A percentile compares a stretch with the other conserved stretches of the same genome.
Conservation (phyloP, 2,888 invertebrate species). For the Leptinotarsa rubiginosa region DNA sequence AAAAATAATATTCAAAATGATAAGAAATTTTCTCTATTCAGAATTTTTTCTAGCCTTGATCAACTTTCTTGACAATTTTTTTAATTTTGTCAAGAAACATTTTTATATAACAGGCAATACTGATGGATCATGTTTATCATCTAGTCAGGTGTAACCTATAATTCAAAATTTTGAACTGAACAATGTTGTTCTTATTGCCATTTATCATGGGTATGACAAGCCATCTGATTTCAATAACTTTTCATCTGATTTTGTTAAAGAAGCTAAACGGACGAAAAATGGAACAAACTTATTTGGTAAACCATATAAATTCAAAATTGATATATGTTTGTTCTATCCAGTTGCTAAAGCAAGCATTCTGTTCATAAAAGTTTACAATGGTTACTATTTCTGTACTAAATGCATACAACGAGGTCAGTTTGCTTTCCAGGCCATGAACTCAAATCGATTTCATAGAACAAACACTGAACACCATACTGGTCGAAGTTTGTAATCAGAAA, state of each 20-base stretch:
- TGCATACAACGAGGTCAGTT: background rate
- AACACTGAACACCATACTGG: background rate
- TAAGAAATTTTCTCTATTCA: too few species aligned
- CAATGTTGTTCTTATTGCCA: background rate
- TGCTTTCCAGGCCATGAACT: background rate
- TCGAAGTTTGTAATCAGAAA: background rate
- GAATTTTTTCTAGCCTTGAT: too few species aligned
- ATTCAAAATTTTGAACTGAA: too few species aligned
- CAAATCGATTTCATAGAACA: background rate
- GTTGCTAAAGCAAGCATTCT: constrained; percentile 4
- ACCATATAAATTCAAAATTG: constrained; percentile 4
- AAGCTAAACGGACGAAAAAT: constrained; percentile 1
- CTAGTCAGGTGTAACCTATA: too few species aligned
- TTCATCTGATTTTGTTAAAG: background rate
- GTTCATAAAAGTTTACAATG: background rate
- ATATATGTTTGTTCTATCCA: constrained; percentile 2
- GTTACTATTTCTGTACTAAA: constrained; percentile 7
- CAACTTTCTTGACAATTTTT: too few species aligned
- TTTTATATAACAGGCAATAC: too few species aligned
- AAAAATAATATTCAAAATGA: too few species aligned
- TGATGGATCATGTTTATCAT: too few species aligned
- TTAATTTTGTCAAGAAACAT: too few species aligned
- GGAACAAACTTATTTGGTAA: background rate
- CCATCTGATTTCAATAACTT: constrained; percentile 13
- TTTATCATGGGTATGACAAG: constrained; percentile 4